Evolutionary conservation across 1,140 invertebrate species (phyloP).

Genomic region (Antheraea mylitta): DNA sequence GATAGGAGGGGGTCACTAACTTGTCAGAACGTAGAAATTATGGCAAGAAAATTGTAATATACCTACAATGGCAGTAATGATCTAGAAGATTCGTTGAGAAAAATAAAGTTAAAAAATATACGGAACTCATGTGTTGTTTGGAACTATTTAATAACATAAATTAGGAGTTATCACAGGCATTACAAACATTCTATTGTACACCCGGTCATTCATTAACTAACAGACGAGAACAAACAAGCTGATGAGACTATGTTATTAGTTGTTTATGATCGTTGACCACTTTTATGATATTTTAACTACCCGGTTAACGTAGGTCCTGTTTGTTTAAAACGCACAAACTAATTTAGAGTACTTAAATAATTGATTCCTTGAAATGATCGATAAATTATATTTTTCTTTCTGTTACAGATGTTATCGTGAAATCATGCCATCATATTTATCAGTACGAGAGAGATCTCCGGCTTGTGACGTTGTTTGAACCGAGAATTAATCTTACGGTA

Average conservation of each 20-base stretch:
- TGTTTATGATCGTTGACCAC: constrained; percentile 5
- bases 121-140: too few relatives aligned
- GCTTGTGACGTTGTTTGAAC: constrained; percentile 26
- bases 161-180: not conserved
- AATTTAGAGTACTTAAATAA: constrained; percentile 12
- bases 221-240: not conserved
- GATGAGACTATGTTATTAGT: not conserved
- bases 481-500: constrained; percentile 12
- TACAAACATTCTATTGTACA: not conserved
- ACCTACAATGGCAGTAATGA: too few relatives aligned
- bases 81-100: too few relatives aligned
- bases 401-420: constrained; percentile 57
- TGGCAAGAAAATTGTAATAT: too few relatives aligned
- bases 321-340: constrained; percentile 15
- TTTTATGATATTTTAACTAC: constrained; percentile 9
- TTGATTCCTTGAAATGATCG: constrained; percentile 9
- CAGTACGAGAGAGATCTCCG: constrained; percentile 37
- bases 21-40: too few relatives aligned
- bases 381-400: constrained; percentile 34
- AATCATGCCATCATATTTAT: constrained; percentile 59
- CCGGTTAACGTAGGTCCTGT: constrained; percentile 3
- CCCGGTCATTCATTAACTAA: not conserved
- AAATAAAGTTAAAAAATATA: too few relatives aligned
- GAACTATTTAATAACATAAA: not conserved
- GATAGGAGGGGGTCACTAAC: too few relatives aligned